phyloP scores from a whole-genome alignment of 2,888 invertebrate species.

The Leptarthrus brevirostris region DNA sequence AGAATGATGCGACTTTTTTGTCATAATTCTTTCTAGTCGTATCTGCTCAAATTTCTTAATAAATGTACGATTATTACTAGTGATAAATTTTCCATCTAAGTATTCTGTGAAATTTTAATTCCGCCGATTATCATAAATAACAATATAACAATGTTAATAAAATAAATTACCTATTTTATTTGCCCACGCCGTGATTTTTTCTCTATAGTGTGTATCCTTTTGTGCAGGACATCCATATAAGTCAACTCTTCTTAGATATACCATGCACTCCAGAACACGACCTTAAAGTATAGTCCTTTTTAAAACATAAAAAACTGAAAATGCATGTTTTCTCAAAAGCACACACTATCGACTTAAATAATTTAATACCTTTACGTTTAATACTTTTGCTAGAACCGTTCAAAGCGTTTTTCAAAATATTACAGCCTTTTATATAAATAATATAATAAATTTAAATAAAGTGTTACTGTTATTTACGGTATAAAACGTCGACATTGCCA shows the following conservation, averaged over 20 bases:
- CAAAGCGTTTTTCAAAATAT: too few species aligned
- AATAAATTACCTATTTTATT: constrained; percentile 69
- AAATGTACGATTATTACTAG: constrained; percentile 72
- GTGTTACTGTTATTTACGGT: too few species aligned
- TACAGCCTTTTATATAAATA: too few species aligned
- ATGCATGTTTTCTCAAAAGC: too few species aligned
- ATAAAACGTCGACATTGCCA: too few species aligned
- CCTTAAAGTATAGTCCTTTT: too few species aligned
- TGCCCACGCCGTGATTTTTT: constrained; percentile 75
- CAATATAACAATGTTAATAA: constrained; percentile 11
- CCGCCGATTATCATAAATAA: not conserved
- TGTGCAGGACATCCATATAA: constrained; percentile 75
- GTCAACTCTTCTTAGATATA: constrained; percentile 70
- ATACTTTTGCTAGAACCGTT: too few species aligned
- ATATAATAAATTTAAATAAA: too few species aligned
- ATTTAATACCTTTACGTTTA: too few species aligned
- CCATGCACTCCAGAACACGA: constrained; percentile 70
- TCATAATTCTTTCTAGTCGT: not conserved
- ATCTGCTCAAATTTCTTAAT: constrained; percentile 71
- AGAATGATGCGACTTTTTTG: not conserved
- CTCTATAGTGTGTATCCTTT: constrained; percentile 74
- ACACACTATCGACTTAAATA: too few species aligned
- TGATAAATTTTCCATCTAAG: constrained; percentile 72
- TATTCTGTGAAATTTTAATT: constrained; percentile 67
- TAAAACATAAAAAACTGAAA: too few species aligned